Evolutionary conservation across 1,140 invertebrate species (phyloP), one percentile per base, ranked within the genome.

Genomic region (Cepaea nemoralis): DNA sequence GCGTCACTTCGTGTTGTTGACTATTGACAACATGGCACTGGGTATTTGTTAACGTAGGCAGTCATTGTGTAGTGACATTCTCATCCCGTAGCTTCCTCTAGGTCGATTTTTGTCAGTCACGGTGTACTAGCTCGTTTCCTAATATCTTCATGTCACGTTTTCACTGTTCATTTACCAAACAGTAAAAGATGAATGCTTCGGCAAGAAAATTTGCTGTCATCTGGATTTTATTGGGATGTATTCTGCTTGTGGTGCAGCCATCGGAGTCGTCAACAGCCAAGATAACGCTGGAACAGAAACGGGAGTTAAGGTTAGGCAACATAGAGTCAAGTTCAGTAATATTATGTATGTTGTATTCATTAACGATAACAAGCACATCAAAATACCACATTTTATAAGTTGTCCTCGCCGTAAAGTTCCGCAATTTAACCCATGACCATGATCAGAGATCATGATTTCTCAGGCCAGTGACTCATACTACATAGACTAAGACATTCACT

Each of bases 21-120:
- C 73, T 48, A 48, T 75, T 75, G 73, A 75, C 73, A 75, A 75
- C 73, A 75, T 48, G 73, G 45, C 40, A 75, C 19, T 50, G 35
- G 24, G 48, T 50, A 12, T 24, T 55, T 24, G n/a, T 22, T 55
- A 55, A 55, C 50, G 50, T 55, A 55, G 50, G n/a, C 19, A 55
- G 50, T 55, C 50, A 55, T 2, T 24, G 50, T 55, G 50, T 22
- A 55, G 16, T 55, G 19, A 55, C n/a, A 14, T 55, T 55, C n/a
- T 55, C 50, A 55, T 55, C n/a, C n/a, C 3, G 50, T 55, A 55
- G n/a, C n/a, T n/a, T n/a, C n/a, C n/a, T n/a, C n/a, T n/a, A n/a
- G n/a, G n/a, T n/a, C n/a, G 50, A 55, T 14, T 45, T 55, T 55
- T 22, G 50, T 24, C 8, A 22, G n/a, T 19, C 50, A 55, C 50